Evolutionary conservation across 2,888 invertebrate genomes (phyloP), one percentile per base, ranked within the genome.

Genomic region (Drosophila percnosoma): DNA sequence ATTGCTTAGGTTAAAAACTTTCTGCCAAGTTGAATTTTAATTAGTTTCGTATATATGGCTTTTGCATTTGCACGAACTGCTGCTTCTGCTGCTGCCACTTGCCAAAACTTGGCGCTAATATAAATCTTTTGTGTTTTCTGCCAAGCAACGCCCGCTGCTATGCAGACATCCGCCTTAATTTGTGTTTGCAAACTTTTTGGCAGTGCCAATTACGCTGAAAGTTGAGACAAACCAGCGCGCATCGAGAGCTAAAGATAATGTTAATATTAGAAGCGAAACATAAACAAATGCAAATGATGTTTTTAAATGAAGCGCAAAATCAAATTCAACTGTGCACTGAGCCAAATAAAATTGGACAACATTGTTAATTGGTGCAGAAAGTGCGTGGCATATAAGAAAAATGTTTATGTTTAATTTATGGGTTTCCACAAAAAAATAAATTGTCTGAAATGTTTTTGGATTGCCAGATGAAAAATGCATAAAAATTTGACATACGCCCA

Each of bases 11-110:
- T 80, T 51, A 73, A 80, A 81, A 81, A 78, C 88, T 88, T 87
- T 90, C 83, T 80, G 82, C 83, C 82, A 83, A 88, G 87, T 90
- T 87, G 90, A 87, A 87, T 87, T 87, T 87, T 87, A 87, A 87
- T 87, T 87, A 87, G 87, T 87, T 87, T 86, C 72, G 83, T 89
- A 84, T 84, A 80, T 87, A 83, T 75, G 75, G 71, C 75, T 65
- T 68, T 73, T 60, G 53, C 74, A 71, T 68, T 80, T 74, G 36
- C 70, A 70, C 53, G 51, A 42, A 45, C 7, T 55, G 54, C 38
- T 52, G 13, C 8, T 49, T 15, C 18, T 27, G 27, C 27, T 49
- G 27, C 49, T 45, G 45, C 27, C 18, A 29, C 36, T 60, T 54
- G 29, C 42, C 10, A 74, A 63, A 87, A 85, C 73, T 87, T 84